These are phyloP conservation scores for Brienomyrus brachyistius DNA, from an alignment of 2,113 vertebrate species.

Conservation along the genomic window DNA sequence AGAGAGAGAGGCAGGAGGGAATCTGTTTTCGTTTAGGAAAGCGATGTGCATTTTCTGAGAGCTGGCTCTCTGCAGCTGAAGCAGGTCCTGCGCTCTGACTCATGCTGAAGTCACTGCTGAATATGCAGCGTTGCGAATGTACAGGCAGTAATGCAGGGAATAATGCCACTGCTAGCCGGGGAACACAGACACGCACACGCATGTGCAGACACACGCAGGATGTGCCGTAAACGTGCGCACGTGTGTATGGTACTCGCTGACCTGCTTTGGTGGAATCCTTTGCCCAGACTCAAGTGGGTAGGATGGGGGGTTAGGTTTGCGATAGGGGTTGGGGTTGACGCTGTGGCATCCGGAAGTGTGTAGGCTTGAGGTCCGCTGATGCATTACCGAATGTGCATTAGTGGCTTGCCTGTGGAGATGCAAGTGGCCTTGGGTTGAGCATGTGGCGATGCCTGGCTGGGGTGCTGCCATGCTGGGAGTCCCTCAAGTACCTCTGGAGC, in stretches of 20 bases:
- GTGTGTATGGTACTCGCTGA: constrained; percentile 31
- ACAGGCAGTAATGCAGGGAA: constrained; percentile 45
- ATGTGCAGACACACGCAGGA: constrained; percentile 21
- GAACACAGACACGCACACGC: background rate
- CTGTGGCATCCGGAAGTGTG: background rate
- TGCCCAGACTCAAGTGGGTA: constrained; percentile 39
- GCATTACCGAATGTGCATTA: background rate
- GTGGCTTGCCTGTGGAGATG: background rate
- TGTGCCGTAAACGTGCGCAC: background rate
- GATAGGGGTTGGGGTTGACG: constrained; percentile 34
- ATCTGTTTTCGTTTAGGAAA: constrained; percentile 70
- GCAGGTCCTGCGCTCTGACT: constrained; percentile 47
- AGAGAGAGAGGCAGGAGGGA: constrained; percentile 32
- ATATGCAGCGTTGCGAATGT: constrained; percentile 48
- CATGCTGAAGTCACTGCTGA: constrained; percentile 47
- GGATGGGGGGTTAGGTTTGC: constrained; percentile 56
- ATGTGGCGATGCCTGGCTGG: background rate
- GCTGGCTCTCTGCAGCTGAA: constrained; percentile 46
- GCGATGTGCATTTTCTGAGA: constrained; percentile 61
- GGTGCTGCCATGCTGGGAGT: background rate
- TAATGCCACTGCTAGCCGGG: constrained; percentile 21
- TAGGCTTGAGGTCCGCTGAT: background rate
- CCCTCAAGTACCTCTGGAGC: background rate
- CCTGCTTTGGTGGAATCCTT: constrained; percentile 46
- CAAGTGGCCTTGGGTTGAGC: background rate